Percentiles rank a stretch among this genome's conserved stretches.
Conservation (phyloP, 2,888 invertebrate species). For the Celastrina argiolus region DNA sequence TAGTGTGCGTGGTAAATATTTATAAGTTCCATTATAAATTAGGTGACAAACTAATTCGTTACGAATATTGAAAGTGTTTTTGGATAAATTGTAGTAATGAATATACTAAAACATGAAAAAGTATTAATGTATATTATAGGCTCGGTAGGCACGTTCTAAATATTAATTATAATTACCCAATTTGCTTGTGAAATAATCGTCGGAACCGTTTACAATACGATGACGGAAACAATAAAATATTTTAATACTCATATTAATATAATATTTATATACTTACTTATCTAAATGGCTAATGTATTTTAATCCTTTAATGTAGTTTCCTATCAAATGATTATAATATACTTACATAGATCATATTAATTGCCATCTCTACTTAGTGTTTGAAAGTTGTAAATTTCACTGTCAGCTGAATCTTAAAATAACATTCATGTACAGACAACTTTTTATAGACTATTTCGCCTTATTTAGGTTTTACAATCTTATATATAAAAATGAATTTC, state of each 20-base stretch:
- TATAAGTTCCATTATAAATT: neutral
- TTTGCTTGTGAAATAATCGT: neutral
- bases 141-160: neutral
- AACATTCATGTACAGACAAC: no score
- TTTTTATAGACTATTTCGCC: no score
- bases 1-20: neutral
- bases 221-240: constrained; percentile 1
- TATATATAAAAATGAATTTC: no score
- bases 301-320: neutral
- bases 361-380: neutral
- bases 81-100: neutral
- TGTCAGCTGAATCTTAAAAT: no score
- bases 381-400: neutral
- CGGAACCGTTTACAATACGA: neutral
- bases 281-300: neutral
- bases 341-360: neutral
- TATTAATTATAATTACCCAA: neutral
- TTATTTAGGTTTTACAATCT: no score
- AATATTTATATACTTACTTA: constrained; percentile 1
- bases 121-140: neutral
- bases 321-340: neutral
- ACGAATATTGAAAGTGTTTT: neutral
- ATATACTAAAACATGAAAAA: neutral
- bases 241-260: neutral
- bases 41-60: neutral